These are phyloP conservation scores for Rhagoletis zephyria DNA, from an alignment of 1,140 invertebrate species.

Conservation along the genomic window DNA sequence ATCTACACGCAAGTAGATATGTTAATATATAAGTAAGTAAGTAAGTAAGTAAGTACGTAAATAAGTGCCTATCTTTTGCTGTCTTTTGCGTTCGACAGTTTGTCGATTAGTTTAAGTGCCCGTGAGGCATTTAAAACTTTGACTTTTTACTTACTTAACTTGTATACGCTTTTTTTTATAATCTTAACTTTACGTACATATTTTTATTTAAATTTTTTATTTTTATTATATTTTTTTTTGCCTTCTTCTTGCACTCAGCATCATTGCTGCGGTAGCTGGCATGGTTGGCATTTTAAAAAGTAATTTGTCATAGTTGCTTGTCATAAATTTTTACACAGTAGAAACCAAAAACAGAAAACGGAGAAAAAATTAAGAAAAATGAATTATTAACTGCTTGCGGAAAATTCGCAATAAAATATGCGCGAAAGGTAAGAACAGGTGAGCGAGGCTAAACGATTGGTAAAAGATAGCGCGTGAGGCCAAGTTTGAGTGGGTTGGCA, in stretches of 20 bases:
- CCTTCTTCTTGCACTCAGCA: neutral
- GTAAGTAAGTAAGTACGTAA: neutral
- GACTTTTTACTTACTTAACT: neutral
- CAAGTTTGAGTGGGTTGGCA: neutral
- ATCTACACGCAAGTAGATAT: neutral
- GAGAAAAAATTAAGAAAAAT: constrained; percentile 1
- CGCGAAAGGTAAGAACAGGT: neutral
- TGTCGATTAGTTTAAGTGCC: constrained; percentile 49
- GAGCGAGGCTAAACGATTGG: constrained; percentile 14
- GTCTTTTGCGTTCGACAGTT: constrained; percentile 30
- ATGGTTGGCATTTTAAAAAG: constrained; percentile 43
- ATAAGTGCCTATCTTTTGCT: constrained; percentile 26
- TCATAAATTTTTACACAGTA: constrained; percentile 24
- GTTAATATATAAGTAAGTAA: neutral
- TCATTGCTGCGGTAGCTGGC: constrained; percentile 27
- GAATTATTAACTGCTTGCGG: constrained; percentile 14
- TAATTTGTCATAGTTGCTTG: constrained; percentile 52
- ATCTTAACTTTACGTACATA: neutral
- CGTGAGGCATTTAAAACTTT: constrained; percentile 27
- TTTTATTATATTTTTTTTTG: neutral
- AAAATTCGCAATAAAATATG: neutral
- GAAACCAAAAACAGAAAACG: neutral
- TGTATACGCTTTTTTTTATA: neutral
- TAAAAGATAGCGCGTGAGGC: constrained; percentile 4
- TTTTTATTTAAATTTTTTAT: neutral